phyloP scores from a whole-genome alignment of 1,140 invertebrate genomes.

The Neuroterus valhalla region DNA sequence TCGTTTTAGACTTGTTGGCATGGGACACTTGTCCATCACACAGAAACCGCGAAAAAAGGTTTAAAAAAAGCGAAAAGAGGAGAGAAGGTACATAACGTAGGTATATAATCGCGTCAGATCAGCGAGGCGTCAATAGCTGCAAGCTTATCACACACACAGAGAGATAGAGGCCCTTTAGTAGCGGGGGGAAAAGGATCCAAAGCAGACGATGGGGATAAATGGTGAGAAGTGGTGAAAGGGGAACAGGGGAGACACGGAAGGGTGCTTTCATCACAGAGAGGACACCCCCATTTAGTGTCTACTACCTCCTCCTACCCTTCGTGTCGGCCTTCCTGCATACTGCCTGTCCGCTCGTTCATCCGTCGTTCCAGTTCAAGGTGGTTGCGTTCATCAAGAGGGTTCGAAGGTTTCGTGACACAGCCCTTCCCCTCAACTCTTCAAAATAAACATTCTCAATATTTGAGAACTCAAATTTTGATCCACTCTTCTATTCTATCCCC shows the following conservation, averaged over 20 bases:
- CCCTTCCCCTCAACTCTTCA: conserved; percentile 40
- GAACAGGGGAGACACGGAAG: conserved; percentile 56
- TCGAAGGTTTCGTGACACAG: conserved; percentile 48
- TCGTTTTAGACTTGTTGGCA: conserved; percentile 18
- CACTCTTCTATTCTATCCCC: too few species aligned
- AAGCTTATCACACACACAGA: conserved; percentile 61
- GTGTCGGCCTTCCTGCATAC: conserved; percentile 46
- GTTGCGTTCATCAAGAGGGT: conserved; percentile 71
- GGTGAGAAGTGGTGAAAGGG: conserved; percentile 51
- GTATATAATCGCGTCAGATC: conserved; percentile 70
- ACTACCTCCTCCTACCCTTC: conserved; percentile 47
- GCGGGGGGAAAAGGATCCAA: conserved; percentile 61
- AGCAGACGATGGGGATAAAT: conserved; percentile 58
- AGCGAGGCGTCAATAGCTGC: conserved; percentile 65
- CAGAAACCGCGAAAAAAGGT: conserved; percentile 42
- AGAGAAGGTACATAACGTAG: conserved; percentile 48
- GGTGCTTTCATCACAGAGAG: conserved; percentile 69
- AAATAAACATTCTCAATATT: conserved; percentile 11
- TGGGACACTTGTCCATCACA: conserved; percentile 34
- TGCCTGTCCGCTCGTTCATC: conserved; percentile 67
- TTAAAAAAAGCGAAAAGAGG: conserved; percentile 47
- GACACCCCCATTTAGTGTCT: conserved; percentile 70
- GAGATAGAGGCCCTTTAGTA: conserved; percentile 46
- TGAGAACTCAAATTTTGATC: not conserved
- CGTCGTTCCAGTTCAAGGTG: conserved; percentile 74